A percentile compares a stretch with the other conserved stretches of the same genome.
Evolutionary conservation across 2,797 vertebrate species (phyloP).

Genomic region (Aythya fuligula): DNA sequence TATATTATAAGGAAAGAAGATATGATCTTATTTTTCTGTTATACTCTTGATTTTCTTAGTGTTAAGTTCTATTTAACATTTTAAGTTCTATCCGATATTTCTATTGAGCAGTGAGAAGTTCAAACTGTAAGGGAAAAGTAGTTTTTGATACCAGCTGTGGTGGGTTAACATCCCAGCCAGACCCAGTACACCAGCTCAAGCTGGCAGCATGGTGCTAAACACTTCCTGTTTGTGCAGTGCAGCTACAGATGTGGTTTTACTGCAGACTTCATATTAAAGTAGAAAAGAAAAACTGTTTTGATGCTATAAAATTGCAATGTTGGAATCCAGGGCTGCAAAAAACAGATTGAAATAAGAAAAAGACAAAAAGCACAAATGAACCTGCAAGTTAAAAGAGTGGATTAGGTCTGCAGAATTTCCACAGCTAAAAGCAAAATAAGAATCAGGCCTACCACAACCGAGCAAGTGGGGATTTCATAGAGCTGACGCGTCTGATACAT

Average conservation of each 20-base stretch:
- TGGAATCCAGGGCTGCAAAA: background rate
- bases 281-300: background rate
- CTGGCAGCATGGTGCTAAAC: background rate
- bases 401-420: background rate
- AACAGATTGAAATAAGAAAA: background rate
- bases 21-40: constrained; percentile 42
- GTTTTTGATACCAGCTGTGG: background rate
- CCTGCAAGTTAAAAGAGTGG: background rate
- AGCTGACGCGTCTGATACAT: background rate
- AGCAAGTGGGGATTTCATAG: background rate
- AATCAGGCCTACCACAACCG: background rate
- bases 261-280: background rate
- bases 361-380: background rate
- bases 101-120: background rate
- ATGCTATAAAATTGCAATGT: background rate
- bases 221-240: background rate
- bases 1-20: constrained; percentile 62
- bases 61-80: background rate
- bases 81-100: background rate
- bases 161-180: too few relatives aligned
- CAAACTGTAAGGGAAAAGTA: background rate
- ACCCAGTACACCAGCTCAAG: background rate
- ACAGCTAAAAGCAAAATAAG: background rate
- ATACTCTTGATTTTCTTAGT: background rate
- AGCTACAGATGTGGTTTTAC: background rate